Conservation (phyloP, 1,140 invertebrate genomes). For the Drosophila orena region DNA sequence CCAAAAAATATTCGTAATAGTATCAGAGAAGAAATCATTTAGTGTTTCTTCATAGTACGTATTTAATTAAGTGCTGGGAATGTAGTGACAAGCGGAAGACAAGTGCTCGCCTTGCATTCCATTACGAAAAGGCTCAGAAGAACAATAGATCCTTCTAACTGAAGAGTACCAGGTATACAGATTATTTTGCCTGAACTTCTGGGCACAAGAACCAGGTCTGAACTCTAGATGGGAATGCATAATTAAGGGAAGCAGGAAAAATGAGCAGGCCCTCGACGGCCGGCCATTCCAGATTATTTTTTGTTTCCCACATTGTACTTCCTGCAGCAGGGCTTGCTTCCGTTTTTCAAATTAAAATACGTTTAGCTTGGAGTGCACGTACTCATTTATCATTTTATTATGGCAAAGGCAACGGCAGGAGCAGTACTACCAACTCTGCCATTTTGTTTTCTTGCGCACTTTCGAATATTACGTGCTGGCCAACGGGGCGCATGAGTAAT, state of each 20-base stretch:
- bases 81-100: too few species aligned
- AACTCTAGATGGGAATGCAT: constrained; percentile 44
- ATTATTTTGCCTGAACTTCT: neutral
- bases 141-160: neutral
- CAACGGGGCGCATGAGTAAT: constrained; percentile 67
- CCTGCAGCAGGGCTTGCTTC: constrained; percentile 35
- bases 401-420: constrained; percentile 14
- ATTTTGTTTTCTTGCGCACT: constrained; percentile 36
- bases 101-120: too few species aligned
- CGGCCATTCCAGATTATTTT: constrained; percentile 35
- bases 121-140: neutral
- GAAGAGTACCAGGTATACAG: neutral
- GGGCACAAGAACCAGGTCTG: constrained; percentile 15
- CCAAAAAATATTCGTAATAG: too few species aligned
- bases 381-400: constrained; percentile 74
- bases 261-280: constrained; percentile 46
- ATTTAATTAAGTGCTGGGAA: too few species aligned
- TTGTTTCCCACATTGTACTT: constrained; percentile 30
- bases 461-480: constrained; percentile 45
- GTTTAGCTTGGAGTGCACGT: constrained; percentile 55
- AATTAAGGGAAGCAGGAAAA: constrained; percentile 59
- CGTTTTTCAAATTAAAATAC: constrained; percentile 64
- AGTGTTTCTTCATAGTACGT: too few species aligned
- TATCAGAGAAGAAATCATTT: too few species aligned
- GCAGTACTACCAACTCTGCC: constrained; percentile 15